A percentile compares a stretch with the other conserved stretches of the same genome.
Conservation (phyloP, 2,888 invertebrate genomes). For the Bembecia ichneumoniformis region DNA sequence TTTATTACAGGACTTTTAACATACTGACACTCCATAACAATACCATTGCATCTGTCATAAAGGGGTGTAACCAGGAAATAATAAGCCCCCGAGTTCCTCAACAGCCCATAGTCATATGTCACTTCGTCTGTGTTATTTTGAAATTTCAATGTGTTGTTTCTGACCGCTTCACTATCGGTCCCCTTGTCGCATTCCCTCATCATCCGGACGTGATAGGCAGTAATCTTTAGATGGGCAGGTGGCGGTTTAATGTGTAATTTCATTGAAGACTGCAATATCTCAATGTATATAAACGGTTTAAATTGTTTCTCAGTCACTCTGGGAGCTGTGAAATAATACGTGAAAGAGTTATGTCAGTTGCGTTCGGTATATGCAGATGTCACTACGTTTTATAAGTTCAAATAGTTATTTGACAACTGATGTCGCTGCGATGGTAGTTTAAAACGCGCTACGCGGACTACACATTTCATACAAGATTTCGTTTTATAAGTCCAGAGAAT, state of each 20-base stretch:
- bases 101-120: constrained; percentile 39
- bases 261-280: constrained; percentile 41
- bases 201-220: constrained; percentile 36
- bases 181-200: constrained; percentile 31
- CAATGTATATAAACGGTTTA: constrained; percentile 61
- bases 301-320: constrained; percentile 41
- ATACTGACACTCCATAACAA: constrained; percentile 25
- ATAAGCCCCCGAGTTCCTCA: constrained; percentile 40
- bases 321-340: constrained; percentile 32
- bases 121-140: constrained; percentile 39
- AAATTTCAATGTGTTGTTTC: constrained; percentile 19
- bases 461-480: too few relatives aligned
- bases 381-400: too few relatives aligned
- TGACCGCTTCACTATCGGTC: constrained; percentile 17
- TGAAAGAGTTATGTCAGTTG: too few relatives aligned
- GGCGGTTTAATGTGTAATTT: constrained; percentile 52
- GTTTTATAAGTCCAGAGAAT: too few relatives aligned
- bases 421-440: too few relatives aligned
- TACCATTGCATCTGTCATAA: constrained; percentile 30
- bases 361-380: too few relatives aligned
- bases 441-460: too few relatives aligned
- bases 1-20: constrained; percentile 49
- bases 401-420: too few relatives aligned
- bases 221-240: constrained; percentile 36
- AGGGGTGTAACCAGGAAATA: constrained; percentile 49